These are phyloP conservation scores for Troglohyphantes excavatus DNA, from an alignment of 2,888 invertebrate species.

Conservation along the genomic window DNA sequence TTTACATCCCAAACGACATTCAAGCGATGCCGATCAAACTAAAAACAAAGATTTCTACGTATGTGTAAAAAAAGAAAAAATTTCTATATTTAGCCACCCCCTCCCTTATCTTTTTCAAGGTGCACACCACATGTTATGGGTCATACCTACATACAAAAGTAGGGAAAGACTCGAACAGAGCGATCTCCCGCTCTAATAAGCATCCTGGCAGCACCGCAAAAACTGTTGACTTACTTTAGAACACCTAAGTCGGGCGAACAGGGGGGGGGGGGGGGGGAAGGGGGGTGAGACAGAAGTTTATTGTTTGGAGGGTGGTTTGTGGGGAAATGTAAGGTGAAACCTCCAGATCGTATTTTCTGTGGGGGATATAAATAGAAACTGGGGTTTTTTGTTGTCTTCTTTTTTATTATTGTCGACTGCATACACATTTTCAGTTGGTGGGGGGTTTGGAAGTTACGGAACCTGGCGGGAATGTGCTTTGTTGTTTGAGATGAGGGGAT, in stretches of 20 bases:
- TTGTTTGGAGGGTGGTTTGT: constrained; percentile 57
- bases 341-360: constrained; percentile 19
- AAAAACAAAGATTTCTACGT: not conserved
- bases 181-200: constrained; percentile 70
- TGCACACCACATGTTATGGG: constrained; percentile 41
- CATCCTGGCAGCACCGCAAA: constrained; percentile 53
- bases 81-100: constrained; percentile 34
- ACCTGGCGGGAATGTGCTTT: not conserved
- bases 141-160: constrained; percentile 19
- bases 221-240: constrained; percentile 69
- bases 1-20: not conserved
- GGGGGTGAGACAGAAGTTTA: constrained; percentile 39
- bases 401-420: not conserved
- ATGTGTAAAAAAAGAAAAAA: not conserved
- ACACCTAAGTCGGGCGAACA: constrained; percentile 1
- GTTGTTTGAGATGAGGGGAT: too few species aligned
- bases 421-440: not conserved
- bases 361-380: constrained; percentile 43
- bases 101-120: constrained; percentile 15
- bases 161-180: constrained; percentile 24
- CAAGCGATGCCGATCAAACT: not conserved
- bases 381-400: not conserved
- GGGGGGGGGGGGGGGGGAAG: constrained; percentile 17
- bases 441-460: not conserved
- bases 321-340: constrained; percentile 43